Evolutionary conservation across 2,888 invertebrate species (phyloP).

Genomic region (Cosmorhoe ocellata): DNA sequence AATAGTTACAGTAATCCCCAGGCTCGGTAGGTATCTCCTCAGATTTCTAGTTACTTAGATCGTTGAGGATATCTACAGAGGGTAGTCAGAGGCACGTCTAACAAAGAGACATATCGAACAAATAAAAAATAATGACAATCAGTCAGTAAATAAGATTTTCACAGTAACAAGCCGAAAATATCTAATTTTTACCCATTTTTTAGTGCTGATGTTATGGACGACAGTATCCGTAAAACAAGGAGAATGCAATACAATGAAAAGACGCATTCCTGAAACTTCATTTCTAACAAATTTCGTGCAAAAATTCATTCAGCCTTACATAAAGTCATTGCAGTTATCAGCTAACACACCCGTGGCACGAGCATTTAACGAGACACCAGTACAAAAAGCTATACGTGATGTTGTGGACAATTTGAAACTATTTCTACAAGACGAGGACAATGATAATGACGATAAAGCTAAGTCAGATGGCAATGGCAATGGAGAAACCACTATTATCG

Average conservation of each 20-base stretch:
- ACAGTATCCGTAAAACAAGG: neutral
- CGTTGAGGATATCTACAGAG: no score
- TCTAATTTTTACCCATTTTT: neutral
- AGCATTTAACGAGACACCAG: slow-evolving; percentile 15
- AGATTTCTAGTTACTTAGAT: no score
- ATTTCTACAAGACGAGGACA: slow-evolving; percentile 50
- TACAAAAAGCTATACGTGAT: slow-evolving; percentile 43
- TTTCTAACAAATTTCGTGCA: slow-evolving; percentile 39
- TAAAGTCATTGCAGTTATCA: slow-evolving; percentile 24
- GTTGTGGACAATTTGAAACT: slow-evolving; percentile 49
- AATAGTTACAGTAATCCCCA: no score
- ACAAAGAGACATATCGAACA: no score
- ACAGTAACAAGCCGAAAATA: neutral
- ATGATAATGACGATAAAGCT: slow-evolving; percentile 35
- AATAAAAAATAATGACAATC: no score
- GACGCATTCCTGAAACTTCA: slow-evolving; percentile 29
- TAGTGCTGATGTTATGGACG: slow-evolving; percentile 16
- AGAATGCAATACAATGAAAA: slow-evolving; percentile 16
- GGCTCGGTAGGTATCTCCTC: no score
- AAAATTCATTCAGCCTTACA: slow-evolving; percentile 43
- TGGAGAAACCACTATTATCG: slow-evolving; percentile 58
- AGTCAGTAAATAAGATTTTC: no score
- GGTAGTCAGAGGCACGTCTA: no score
- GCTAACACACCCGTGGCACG: neutral
- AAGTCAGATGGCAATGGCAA: slow-evolving; percentile 42